These are phyloP conservation scores for Pagetopsis macropterus DNA, from an alignment of 2,797 vertebrate species.

Conservation along the genomic window DNA sequence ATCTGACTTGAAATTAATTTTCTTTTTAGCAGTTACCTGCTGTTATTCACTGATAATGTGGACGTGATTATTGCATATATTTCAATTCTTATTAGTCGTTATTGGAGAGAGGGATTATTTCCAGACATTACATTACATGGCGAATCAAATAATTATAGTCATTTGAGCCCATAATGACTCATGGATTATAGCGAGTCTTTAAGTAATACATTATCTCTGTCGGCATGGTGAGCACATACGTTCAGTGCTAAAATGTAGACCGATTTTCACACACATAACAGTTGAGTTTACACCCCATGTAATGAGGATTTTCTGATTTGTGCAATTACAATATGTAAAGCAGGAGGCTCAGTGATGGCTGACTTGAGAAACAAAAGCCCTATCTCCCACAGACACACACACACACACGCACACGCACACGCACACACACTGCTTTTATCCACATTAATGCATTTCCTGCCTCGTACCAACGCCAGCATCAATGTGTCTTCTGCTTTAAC, in stretches of 20 bases:
- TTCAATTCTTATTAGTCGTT: conserved; percentile 53
- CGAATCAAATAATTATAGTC: conserved; percentile 54
- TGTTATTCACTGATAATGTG: conserved; percentile 57
- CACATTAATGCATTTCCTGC: conserved; percentile 31
- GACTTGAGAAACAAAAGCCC: conserved; percentile 26
- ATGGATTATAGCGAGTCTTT: conserved; percentile 45
- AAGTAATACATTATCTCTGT: conserved; percentile 42
- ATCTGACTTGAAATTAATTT: conserved; percentile 37
- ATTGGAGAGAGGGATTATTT: conserved; percentile 46
- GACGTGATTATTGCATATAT: conserved; percentile 38
- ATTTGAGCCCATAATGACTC: conserved; percentile 53
- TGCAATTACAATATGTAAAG: conserved; percentile 15
- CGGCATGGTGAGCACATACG: conserved; percentile 17
- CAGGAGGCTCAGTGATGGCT: conserved; percentile 11
- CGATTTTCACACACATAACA: conserved; percentile 8
- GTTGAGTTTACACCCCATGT: neutral
- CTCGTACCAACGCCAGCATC: conserved; percentile 1
- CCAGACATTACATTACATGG: conserved; percentile 39
- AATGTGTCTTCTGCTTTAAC: conserved; percentile 30
- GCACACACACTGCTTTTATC: conserved; percentile 28
- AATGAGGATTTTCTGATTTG: conserved; percentile 23
- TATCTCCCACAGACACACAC: conserved; percentile 17
- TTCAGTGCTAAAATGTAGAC: conserved; percentile 8
- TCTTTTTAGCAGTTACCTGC: conserved; percentile 51
- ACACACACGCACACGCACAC: conserved; percentile 18